phyloP scores from a whole-genome alignment of 2,888 invertebrate genomes.

The Cephus pygmeus region DNA sequence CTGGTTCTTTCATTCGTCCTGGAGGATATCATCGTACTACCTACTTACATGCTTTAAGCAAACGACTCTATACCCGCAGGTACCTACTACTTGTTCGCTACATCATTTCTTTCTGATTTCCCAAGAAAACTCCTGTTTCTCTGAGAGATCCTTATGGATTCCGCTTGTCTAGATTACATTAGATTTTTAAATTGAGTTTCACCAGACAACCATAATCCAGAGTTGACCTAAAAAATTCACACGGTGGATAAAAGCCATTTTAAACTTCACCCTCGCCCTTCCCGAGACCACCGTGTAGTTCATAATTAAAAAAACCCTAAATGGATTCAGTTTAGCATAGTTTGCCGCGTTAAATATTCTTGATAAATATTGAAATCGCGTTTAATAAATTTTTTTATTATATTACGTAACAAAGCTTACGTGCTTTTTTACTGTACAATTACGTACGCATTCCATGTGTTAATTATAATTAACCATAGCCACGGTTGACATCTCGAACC shows the following conservation, averaged over 20 bases:
- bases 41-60: not conserved
- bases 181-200: not conserved
- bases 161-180: not conserved
- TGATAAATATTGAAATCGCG: not conserved
- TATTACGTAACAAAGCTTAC: not conserved
- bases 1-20: not conserved
- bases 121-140: not conserved
- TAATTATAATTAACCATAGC: constrained; percentile 42
- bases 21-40: not conserved
- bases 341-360: not conserved
- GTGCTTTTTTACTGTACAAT: constrained; percentile 16
- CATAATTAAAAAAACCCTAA: not conserved
- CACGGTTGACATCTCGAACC: constrained; percentile 21
- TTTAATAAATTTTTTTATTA: not conserved
- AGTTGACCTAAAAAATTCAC: not conserved
- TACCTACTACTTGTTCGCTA: not conserved
- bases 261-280: not conserved
- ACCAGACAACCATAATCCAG: not conserved
- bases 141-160: not conserved
- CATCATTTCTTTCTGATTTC: not conserved
- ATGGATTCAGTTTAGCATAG: not conserved
- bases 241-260: not conserved
- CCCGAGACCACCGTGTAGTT: not conserved
- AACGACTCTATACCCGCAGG: not conserved
- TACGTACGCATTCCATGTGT: constrained; percentile 25